These are phyloP conservation scores for Sarcoramphus papa DNA, from an alignment of 2,797 vertebrate genomes.

Conservation along the genomic window DNA sequence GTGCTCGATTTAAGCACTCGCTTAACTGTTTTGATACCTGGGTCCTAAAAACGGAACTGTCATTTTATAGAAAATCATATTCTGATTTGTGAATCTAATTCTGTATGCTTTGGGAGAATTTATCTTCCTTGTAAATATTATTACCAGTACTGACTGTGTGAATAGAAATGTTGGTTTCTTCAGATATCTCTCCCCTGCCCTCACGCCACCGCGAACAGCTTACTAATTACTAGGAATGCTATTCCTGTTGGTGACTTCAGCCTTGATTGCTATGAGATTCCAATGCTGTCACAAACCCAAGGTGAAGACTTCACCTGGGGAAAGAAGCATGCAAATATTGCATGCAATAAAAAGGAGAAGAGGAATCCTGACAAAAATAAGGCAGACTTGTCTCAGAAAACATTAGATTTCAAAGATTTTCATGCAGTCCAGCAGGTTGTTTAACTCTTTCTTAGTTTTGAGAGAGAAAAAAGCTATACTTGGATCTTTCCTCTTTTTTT, in stretches of 20 bases:
- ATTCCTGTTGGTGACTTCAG: slow-evolving; percentile 1
- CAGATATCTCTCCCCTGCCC: neutral
- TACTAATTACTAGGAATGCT: slow-evolving; percentile 18
- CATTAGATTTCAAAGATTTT: neutral
- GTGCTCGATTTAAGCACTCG: neutral
- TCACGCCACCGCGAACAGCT: neutral
- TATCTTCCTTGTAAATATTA: neutral
- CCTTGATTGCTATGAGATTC: neutral
- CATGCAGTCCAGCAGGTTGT: neutral
- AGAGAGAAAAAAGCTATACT: neutral
- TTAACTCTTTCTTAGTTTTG: neutral
- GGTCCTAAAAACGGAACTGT: neutral
- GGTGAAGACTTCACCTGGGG: neutral
- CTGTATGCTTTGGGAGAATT: neutral
- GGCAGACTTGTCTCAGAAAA: neutral
- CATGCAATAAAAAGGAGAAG: neutral
- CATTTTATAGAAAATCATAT: neutral
- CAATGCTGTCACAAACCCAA: neutral
- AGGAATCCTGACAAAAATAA: neutral
- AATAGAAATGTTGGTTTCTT: neutral
- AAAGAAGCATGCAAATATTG: neutral
- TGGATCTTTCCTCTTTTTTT: neutral
- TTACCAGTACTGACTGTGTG: neutral
- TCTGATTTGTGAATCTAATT: neutral
- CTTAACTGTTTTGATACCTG: neutral